phyloP scores from a whole-genome alignment of 2,113 vertebrate genomes.

The Nipponia nippon region DNA sequence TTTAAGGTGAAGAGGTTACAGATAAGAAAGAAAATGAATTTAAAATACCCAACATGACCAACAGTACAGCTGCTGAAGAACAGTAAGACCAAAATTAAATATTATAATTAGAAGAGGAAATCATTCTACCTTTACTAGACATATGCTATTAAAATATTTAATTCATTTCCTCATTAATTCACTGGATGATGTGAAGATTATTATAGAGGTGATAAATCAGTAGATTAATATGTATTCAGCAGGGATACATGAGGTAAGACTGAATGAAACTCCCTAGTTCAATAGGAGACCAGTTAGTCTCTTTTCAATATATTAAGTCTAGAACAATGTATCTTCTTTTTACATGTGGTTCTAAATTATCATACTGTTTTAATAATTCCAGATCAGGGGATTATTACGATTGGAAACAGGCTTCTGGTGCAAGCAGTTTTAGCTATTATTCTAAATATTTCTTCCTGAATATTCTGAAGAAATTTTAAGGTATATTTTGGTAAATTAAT shows the following conservation, averaged over 20 bases:
- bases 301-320: not conserved
- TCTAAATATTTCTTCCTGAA: not conserved
- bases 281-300: not conserved
- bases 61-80: not conserved
- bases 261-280: not conserved
- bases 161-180: conserved; percentile 50
- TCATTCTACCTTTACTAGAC: conserved; percentile 31
- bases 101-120: conserved; percentile 41
- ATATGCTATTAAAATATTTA: conserved; percentile 52
- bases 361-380: not conserved
- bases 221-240: conserved; percentile 16
- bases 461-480: not conserved
- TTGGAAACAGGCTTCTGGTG: not conserved
- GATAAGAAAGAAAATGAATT: conserved; percentile 57
- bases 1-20: conserved; percentile 63
- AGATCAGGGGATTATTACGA: not conserved
- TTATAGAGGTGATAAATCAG: not conserved
- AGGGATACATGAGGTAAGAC: not conserved
- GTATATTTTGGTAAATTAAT: not conserved
- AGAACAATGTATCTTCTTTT: not conserved
- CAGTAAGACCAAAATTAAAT: conserved; percentile 51
- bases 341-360: not conserved
- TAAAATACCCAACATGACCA: not conserved
- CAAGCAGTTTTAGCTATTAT: not conserved
- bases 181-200: conserved; percentile 29